Base-by-base conservation (phyloP, 30 jellyfish, hydroid and myxozoan genomes). In the Rhopilema esculentum region DNA sequence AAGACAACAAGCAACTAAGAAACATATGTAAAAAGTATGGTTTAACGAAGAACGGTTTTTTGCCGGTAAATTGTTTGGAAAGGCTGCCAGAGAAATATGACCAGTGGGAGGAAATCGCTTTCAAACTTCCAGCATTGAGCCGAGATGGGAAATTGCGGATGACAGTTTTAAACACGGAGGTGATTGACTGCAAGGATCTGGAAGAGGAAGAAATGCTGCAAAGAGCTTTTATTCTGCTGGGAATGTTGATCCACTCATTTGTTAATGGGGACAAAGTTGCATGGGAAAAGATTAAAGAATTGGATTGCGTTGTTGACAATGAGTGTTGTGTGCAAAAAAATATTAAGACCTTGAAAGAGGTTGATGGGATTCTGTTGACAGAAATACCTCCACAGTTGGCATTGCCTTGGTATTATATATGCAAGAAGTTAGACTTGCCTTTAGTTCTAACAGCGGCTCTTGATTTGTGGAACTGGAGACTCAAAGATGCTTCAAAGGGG, bases 391-490 rank as follows among this genome's bases (percentile, higher is more conserved):
- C 31, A 0, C 93, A 84, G 31, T 72, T 84, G 9, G 93, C 93
- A 51, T 9, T 57, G 6, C 93, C 93, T 1, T 84, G 93, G 93
- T 84, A 2, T 27, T 27, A 1, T 1, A 72, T 84, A 0, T 84
- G 93, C 83, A 16, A 33, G 22, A 52, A 72, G 72, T 72, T 84
- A 1, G 87, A 84, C 27, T 30, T 84, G 76, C 93, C 93, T 26
- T 71, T 84, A 18, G 53, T 84, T 0, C 27, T 84, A 15, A 84
- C 93, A 16, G 93, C 93, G 2, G 84, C 85, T 17, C 49, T 84
- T 7, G 93, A 84, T 30, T 8, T 72, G 8, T 84, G 93, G 93
- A 84, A 84, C 49, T 84, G 88, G 88, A 84, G 52, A 28, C 67
- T 84, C 0, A 63, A 72, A 57, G 93, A 84, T 61, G 32, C 84